Conservation (phyloP, 2,888 invertebrate genomes). For the Himalopsyche japonica region DNA sequence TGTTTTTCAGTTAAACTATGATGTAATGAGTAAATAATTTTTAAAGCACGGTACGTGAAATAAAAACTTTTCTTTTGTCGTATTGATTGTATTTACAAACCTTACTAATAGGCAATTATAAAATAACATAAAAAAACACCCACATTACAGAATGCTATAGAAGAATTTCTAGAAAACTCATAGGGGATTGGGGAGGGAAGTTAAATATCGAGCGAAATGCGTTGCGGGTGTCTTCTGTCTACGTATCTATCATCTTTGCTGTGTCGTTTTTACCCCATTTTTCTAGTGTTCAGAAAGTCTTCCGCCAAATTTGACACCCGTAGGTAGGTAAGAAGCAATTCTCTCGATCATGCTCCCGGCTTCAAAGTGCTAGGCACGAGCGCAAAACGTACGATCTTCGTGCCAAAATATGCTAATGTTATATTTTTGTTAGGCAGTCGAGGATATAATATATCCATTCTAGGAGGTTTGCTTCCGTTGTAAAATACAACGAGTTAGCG, state of each 20-base stretch:
- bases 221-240: not conserved
- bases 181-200: not conserved
- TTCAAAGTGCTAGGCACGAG: not conserved
- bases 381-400: not conserved
- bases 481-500: not conserved
- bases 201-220: not conserved
- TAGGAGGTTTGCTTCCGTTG: not conserved
- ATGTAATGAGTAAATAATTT: no score
- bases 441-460: not conserved
- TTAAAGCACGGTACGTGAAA: no score
- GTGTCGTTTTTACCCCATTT: not conserved
- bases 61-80: not conserved
- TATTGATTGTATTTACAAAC: not conserved
- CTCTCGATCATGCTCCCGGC: not conserved
- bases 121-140: not conserved
- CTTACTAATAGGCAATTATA: not conserved
- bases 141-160: not conserved
- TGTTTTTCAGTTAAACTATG: no score
- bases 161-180: not conserved
- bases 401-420: not conserved
- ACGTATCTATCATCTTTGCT: not conserved
- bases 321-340: not conserved
- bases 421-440: not conserved
- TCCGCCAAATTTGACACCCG: constrained; percentile 7
- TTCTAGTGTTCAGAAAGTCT: not conserved